phyloP scores from a whole-genome alignment of 1,140 invertebrate species.

The Anastatus disparis region DNA sequence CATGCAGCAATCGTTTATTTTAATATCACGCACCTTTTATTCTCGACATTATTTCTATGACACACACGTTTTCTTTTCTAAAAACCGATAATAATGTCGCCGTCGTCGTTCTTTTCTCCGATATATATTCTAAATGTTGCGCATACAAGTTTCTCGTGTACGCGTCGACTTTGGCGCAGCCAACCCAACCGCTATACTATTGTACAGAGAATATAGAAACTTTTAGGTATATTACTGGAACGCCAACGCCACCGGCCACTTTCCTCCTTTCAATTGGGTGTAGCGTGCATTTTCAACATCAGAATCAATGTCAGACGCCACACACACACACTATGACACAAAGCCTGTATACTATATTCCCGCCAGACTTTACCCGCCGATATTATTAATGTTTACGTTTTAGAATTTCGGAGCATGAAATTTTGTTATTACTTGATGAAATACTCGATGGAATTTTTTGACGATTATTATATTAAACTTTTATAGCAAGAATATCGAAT shows the following conservation, averaged over 20 bases:
- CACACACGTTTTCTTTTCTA: no score
- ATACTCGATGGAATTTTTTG: background rate
- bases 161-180: constrained; percentile 17
- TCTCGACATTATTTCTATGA: constrained; percentile 27
- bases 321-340: constrained; percentile 24
- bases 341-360: constrained; percentile 13
- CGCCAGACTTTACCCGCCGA: background rate
- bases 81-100: no score
- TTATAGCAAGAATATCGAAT: background rate
- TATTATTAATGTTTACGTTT: background rate
- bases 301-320: constrained; percentile 36
- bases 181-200: no score
- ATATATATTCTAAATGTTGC: constrained; percentile 5
- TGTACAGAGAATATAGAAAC: no score
- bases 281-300: constrained; percentile 27
- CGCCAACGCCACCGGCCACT: constrained; percentile 31
- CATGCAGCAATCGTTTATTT: background rate
- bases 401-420: background rate
- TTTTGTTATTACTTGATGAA: background rate
- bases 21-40: constrained; percentile 24
- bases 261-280: constrained; percentile 35
- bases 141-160: background rate
- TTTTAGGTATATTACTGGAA: no score
- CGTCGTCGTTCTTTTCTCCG: no score
- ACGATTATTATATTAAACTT: background rate